Evolutionary conservation across 2,113 vertebrate genomes (phyloP).

Genomic region (Fulica atra): DNA sequence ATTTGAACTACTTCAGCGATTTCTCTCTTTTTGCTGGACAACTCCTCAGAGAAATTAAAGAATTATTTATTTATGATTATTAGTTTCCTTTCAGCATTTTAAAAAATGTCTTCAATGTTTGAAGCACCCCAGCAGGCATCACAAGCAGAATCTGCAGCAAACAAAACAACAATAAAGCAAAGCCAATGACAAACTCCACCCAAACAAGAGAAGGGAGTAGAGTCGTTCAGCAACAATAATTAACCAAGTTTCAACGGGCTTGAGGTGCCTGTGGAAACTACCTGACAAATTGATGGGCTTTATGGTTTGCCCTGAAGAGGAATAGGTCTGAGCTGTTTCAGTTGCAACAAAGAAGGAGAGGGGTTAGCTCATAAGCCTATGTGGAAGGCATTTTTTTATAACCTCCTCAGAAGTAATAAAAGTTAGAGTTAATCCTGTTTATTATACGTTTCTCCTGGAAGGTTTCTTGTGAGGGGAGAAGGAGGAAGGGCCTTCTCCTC

Average conservation of each 20-base stretch:
- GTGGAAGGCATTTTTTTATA: not conserved
- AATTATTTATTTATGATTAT: slow-evolving; percentile 70
- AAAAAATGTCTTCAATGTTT: slow-evolving; percentile 50
- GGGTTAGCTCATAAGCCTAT: not conserved
- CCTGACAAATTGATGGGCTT: not conserved
- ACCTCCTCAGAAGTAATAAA: not conserved
- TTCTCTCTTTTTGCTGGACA: slow-evolving; percentile 61
- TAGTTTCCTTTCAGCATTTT: slow-evolving; percentile 58
- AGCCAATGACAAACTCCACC: slow-evolving; percentile 12
- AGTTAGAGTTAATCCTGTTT: not conserved
- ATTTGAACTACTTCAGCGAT: slow-evolving; percentile 55
- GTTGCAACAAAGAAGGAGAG: not conserved
- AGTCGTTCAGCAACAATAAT: not conserved
- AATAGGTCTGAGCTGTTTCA: not conserved
- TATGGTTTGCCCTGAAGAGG: not conserved
- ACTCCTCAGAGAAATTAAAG: slow-evolving; percentile 61
- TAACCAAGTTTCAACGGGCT: not conserved
- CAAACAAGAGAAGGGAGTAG: not conserved
- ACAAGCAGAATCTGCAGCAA: not conserved
- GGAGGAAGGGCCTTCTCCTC: not conserved
- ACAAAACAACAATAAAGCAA: slow-evolving; percentile 17
- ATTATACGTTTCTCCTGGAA: not conserved
- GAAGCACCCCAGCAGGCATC: slow-evolving; percentile 42
- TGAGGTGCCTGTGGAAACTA: slow-evolving; percentile 4
- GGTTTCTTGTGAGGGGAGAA: not conserved